Percentiles rank a stretch among this genome's conserved stretches.
Conservation (phyloP, 2,888 invertebrate genomes). For the Sarcophaga subvicina region DNA sequence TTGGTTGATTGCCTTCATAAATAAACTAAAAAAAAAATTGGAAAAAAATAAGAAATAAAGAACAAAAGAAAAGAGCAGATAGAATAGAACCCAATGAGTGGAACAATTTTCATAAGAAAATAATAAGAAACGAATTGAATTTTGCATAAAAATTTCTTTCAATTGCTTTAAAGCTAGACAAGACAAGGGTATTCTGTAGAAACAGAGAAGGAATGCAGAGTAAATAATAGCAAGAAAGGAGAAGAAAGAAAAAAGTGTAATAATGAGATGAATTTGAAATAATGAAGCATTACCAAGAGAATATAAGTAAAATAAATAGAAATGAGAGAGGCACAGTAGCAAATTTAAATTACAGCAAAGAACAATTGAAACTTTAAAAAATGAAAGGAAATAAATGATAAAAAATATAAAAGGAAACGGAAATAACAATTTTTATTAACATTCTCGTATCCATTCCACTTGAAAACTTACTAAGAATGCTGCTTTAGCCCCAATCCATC, state of each 20-base stretch:
- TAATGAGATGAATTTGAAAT: slow-evolving; percentile 41
- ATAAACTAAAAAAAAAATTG: background rate
- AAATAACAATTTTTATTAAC: too few species aligned
- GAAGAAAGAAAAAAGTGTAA: slow-evolving; percentile 17
- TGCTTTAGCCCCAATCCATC: too few species aligned
- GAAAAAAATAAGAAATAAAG: too few species aligned
- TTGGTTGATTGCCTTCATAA: slow-evolving; percentile 36
- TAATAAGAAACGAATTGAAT: slow-evolving; percentile 41
- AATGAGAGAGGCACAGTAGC: background rate
- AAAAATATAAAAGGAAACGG: too few species aligned
- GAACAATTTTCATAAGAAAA: slow-evolving; percentile 14
- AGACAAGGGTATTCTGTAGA: background rate
- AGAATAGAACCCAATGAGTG: slow-evolving; percentile 8
- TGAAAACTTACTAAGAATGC: too few species aligned
- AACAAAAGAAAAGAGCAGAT: too few species aligned
- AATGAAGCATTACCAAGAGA: slow-evolving; percentile 6
- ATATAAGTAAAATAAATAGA: background rate
- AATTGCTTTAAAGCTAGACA: background rate
- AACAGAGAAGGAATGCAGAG: background rate
- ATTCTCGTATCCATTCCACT: too few species aligned
- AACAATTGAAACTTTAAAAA: background rate
- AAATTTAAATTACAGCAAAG: slow-evolving; percentile 14
- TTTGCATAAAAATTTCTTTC: slow-evolving; percentile 18
- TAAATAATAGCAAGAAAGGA: background rate
- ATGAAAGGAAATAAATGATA: background rate